Evolutionary conservation across 1,140 invertebrate species (phyloP).

Genomic region (Paralvinella palmiformis): DNA sequence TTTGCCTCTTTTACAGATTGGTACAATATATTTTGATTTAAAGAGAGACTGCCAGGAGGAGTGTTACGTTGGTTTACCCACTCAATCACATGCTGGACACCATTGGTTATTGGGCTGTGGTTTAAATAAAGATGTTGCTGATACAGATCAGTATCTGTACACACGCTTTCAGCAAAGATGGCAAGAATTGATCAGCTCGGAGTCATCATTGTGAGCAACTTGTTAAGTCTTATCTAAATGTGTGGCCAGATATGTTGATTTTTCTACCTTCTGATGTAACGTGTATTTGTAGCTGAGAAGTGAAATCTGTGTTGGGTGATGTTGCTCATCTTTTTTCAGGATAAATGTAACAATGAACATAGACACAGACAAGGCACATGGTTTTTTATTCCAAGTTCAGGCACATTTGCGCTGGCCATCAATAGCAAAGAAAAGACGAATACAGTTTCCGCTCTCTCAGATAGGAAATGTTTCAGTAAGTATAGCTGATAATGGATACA

Average conservation of each 20-base stretch:
- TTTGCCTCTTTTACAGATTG: conserved; percentile 48
- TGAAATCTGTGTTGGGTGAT: too few species aligned
- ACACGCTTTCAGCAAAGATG: conserved; percentile 47
- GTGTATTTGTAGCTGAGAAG: too few species aligned
- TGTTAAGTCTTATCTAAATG: too few species aligned
- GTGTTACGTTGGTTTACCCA: conserved; percentile 67
- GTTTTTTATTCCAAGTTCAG: conserved; percentile 64
- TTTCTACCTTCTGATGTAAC: too few species aligned
- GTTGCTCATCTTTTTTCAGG: too few species aligned
- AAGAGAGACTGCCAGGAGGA: conserved; percentile 61
- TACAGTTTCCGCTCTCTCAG: conserved; percentile 75
- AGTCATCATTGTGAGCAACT: conserved; percentile 43
- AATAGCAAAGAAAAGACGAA: conserved; percentile 50
- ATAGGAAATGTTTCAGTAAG: conserved; percentile 68
- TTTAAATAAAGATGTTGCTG: conserved; percentile 53
- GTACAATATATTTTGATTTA: conserved; percentile 64
- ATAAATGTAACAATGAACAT: conserved; percentile 68
- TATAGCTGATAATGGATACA: conserved; percentile 13
- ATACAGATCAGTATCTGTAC: conserved; percentile 53
- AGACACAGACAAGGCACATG: conserved; percentile 69
- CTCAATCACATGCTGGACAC: conserved; percentile 54
- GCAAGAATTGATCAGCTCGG: conserved; percentile 35
- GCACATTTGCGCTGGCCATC: conserved; percentile 70
- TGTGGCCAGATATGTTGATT: too few species aligned
- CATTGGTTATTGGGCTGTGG: conserved; percentile 68